phyloP scores from a whole-genome alignment of 2,888 invertebrate genomes.

The Ischnura elegans region DNA sequence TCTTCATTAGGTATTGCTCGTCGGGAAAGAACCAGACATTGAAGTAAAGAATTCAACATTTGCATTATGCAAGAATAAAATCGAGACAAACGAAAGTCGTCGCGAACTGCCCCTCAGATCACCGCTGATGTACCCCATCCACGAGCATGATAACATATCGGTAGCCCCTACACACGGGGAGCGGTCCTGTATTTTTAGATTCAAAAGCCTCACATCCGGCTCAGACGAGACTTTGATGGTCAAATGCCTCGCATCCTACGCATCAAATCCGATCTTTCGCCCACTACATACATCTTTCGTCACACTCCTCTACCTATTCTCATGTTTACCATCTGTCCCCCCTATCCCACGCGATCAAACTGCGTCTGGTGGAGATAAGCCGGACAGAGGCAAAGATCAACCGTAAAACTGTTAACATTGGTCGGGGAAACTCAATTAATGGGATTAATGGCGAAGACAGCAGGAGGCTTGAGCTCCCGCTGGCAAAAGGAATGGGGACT shows the following conservation, averaged over 20 bases:
- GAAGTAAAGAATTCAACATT: too few species aligned
- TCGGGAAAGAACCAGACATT: too few species aligned
- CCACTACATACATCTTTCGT: not conserved
- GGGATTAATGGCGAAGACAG: not conserved
- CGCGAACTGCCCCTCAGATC: too few species aligned
- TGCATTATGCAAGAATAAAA: too few species aligned
- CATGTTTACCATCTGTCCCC: not conserved
- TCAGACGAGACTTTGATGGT: not conserved
- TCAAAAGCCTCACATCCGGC: not conserved
- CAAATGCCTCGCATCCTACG: not conserved
- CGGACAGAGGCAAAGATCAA: slow-evolving; percentile 15
- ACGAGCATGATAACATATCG: too few species aligned
- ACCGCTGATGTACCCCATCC: too few species aligned
- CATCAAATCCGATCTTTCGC: not conserved
- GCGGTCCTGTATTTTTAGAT: not conserved
- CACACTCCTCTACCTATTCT: not conserved
- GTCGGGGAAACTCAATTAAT: not conserved
- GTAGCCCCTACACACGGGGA: too few species aligned
- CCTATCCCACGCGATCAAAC: not conserved
- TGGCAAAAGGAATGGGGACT: not conserved
- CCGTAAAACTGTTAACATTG: slow-evolving; percentile 4
- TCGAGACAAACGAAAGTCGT: too few species aligned
- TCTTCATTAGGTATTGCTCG: too few species aligned
- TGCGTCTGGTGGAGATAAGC: not conserved
- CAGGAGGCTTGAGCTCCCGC: not conserved